Conservation (phyloP, 2,113 vertebrate species). For the Onychostoma macrolepis region DNA sequence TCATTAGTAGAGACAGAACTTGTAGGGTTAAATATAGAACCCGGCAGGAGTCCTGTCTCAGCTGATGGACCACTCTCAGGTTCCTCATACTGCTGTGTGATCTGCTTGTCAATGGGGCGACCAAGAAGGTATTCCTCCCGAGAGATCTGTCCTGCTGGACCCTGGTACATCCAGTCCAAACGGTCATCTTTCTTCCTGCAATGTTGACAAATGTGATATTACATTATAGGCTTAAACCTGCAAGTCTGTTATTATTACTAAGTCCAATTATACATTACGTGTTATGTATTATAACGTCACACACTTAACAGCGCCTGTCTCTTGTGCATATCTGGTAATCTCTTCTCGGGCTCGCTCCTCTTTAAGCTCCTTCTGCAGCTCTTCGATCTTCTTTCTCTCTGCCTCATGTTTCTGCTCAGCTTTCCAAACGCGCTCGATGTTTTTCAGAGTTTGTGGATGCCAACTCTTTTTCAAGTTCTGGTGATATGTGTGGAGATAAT, state of each 20-base stretch:
- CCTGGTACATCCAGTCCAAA: conserved; percentile 99
- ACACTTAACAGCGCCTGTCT: conserved; percentile 87
- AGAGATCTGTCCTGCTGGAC: conserved; percentile 88
- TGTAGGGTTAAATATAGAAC: conserved; percentile 85
- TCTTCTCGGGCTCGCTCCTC: conserved; percentile 92
- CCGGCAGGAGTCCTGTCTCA: conserved; percentile 89
- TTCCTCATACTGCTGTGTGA: conserved; percentile 88
- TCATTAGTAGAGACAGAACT: conserved; percentile 86
- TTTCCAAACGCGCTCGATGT: conserved; percentile 98
- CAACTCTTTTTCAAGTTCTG: conserved; percentile 99
- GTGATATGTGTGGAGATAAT: background rate
- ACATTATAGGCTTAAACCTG: background rate
- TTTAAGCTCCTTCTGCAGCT: conserved; percentile 93
- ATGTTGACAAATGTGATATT: background rate
- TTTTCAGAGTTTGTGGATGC: conserved; percentile 97
- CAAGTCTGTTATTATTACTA: background rate
- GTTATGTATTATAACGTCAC: too few relatives aligned
- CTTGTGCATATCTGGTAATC: conserved; percentile 89
- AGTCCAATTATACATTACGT: background rate
- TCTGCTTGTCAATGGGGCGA: conserved; percentile 91
- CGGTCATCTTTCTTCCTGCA: conserved; percentile 92
- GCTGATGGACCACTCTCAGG: conserved; percentile 84
- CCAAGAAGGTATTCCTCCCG: conserved; percentile 95
- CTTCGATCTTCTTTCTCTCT: conserved; percentile 93
- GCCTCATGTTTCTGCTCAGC: conserved; percentile 95